Evolutionary conservation across 2,113 vertebrate genomes (phyloP).

Genomic region (Oreochromis tanganicae): DNA sequence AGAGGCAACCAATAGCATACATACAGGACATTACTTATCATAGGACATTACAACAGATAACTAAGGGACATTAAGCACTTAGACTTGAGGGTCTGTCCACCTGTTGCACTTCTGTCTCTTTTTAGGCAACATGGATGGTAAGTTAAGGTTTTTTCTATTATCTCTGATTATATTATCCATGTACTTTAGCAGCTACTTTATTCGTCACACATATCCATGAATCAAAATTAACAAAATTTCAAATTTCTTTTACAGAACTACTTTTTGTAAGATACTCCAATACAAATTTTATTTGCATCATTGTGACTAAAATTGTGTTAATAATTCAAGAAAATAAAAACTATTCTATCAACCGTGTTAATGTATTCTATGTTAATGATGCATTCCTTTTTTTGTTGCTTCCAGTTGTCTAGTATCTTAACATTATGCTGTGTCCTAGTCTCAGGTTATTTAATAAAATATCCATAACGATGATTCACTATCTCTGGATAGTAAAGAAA

Average conservation of each 20-base stretch:
- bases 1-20: neutral
- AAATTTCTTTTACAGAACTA: too few species aligned
- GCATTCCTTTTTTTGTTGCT: neutral
- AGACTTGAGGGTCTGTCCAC: neutral
- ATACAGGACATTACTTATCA: too few species aligned
- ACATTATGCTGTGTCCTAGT: neutral
- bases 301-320: neutral
- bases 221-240: too few species aligned
- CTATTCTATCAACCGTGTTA: neutral
- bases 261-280: neutral
- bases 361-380: neutral
- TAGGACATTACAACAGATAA: neutral
- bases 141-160: neutral
- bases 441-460: neutral
- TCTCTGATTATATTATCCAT: neutral
- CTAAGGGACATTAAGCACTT: neutral
- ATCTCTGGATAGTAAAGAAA: neutral
- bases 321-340: neutral
- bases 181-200: neutral
- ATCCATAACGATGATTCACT: neutral
- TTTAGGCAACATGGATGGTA: neutral
- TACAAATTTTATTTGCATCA: neutral
- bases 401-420: neutral
- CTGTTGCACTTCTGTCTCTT: rapidly evolving
- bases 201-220: neutral